These are phyloP conservation scores for Lordiphosa collinella DNA, from an alignment of 1,140 invertebrate species.

Conservation along the genomic window DNA sequence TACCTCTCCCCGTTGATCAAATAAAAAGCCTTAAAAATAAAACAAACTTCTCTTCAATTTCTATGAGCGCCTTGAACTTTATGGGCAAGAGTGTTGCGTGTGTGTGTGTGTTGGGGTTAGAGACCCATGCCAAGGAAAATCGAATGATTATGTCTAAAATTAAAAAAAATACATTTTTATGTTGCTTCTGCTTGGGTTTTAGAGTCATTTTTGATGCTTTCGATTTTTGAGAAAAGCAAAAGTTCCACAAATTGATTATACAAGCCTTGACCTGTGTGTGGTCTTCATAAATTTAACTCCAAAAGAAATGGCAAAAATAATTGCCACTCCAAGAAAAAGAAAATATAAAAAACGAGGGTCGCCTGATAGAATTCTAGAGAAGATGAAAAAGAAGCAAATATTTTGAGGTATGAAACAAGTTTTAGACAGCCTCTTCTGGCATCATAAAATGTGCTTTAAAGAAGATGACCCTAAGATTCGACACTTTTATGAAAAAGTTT, in stretches of 20 bases:
- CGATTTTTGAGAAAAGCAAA: constrained; percentile 29
- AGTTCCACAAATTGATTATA: constrained; percentile 9
- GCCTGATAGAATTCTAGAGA: too few species aligned
- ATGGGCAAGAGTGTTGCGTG: constrained; percentile 5
- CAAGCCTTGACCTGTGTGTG: constrained; percentile 57
- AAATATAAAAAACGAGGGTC: too few species aligned
- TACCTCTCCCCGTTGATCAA: not conserved
- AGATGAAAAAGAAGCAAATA: too few species aligned
- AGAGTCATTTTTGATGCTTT: constrained; percentile 48
- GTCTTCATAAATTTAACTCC: too few species aligned
- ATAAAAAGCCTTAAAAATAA: constrained; percentile 62
- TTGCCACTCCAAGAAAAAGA: too few species aligned
- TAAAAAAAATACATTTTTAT: constrained; percentile 47
- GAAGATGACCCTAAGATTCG: too few species aligned
- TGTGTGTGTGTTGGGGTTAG: constrained; percentile 11
- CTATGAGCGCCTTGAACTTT: constrained; percentile 72
- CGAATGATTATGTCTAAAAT: constrained; percentile 59
- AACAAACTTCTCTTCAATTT: constrained; percentile 47
- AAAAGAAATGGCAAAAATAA: too few species aligned
- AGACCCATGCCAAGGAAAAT: constrained; percentile 52
- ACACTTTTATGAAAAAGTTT: too few species aligned
- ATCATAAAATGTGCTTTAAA: too few species aligned
- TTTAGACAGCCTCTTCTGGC: too few species aligned
- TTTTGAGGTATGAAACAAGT: too few species aligned
- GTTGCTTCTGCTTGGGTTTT: constrained; percentile 13